Base-by-base conservation (phyloP, 2,797 vertebrate species). In the Gallirallus australis region DNA sequence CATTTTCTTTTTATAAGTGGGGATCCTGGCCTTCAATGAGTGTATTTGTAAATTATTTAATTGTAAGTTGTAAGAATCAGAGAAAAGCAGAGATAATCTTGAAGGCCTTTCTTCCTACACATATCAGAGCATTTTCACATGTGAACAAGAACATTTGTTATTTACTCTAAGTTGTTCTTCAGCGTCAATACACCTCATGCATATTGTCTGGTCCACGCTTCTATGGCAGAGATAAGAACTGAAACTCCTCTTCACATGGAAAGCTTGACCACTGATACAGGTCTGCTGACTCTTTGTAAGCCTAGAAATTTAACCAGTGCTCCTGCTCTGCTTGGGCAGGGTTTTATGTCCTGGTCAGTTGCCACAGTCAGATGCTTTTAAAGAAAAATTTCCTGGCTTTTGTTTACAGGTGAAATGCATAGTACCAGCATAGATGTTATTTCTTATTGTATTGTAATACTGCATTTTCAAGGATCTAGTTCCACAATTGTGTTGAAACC, bases 81-180 rank as follows among this genome's bases (percentile, higher is more conserved):
- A 81, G 18, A 70, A 64, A 48, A 91, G 7, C 14, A 56, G 9
- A 40, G 28, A 2, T 47, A 11, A 35, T 11, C 82, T 45, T 39
- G 57, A 64, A 83, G 14, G 39, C 4, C 7, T 71, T 57, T 87
- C 17, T 87, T 86, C n/a, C 25, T 79, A 61, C 37, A 65, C 1
- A 0, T 64, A 19, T 37, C 4, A 6, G 30, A 28, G 9, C 0
- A 0, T 81, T 65, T 86, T 70, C 28, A 31, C 21, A 16, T 28
- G 20, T 60, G 42, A 83, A 40, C 11, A 73, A 25, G 42, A 92
- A 60, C 13, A 31, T 78, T 85, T 60, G 17, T 37, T 83, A 23
- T 52, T 85, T 72, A 56, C 7, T 83, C 9, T 71, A 48, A 50
- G 9, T 48, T 81, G 15, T 72, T 91, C 35, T 85, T 81, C 14